phyloP scores from a whole-genome alignment of 2,113 vertebrate species.

The Ictalurus punctatus region DNA sequence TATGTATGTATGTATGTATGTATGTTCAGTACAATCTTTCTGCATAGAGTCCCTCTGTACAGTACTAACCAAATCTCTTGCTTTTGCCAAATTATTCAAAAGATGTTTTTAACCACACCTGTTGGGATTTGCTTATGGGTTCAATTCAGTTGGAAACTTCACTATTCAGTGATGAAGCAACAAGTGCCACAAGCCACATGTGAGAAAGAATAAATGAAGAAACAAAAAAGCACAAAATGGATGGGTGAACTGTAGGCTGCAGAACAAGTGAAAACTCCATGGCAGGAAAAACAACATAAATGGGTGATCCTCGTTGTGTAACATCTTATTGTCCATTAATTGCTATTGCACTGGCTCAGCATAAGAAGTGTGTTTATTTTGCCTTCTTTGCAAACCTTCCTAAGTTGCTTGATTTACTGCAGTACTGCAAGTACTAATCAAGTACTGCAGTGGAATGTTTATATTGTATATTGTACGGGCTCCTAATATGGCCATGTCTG shows the following conservation, averaged over 20 bases:
- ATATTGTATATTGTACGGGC: not conserved
- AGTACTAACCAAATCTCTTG: not conserved
- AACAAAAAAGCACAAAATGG: not conserved
- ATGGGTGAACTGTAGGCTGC: not conserved
- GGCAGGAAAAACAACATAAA: not conserved
- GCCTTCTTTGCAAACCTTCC: not conserved
- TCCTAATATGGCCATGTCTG: constrained; percentile 25
- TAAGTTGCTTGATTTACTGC: not conserved
- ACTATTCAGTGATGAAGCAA: not conserved
- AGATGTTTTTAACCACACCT: not conserved
- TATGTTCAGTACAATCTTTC: not conserved
- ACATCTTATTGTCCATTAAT: not conserved
- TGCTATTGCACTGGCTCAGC: not conserved
- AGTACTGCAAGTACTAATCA: no score
- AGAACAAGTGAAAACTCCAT: not conserved
- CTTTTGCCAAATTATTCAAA: not conserved
- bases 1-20: not conserved
- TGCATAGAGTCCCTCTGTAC: not conserved
- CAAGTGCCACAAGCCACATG: not conserved
- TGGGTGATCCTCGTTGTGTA: not conserved
- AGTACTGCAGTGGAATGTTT: constrained; percentile 9
- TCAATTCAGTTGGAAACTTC: not conserved
- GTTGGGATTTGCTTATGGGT: not conserved
- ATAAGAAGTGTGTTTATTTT: not conserved
- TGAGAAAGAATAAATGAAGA: not conserved